Percentiles rank a stretch among this genome's conserved stretches.
These are phyloP conservation scores for Montipora capitata DNA, from an alignment of 92 coral and sea anemone genomes.

Conservation along the genomic window DNA sequence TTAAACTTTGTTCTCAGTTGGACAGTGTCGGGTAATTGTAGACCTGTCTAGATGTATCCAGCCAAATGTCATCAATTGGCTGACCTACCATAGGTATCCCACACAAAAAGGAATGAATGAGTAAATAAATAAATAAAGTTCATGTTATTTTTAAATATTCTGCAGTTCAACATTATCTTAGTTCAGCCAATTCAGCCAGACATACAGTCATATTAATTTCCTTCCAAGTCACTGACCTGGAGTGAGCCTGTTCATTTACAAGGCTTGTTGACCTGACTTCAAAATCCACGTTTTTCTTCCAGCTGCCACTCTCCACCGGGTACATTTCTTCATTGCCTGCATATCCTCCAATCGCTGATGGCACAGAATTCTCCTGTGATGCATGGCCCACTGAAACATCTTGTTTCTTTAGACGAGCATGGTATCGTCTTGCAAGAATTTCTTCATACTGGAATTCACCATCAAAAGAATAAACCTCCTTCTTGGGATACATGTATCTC, in stretches of 20 bases:
- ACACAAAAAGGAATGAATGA: too few relatives aligned
- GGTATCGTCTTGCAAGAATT: slow-evolving; percentile 81
- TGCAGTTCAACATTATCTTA: too few relatives aligned
- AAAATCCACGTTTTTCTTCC: slow-evolving; percentile 6
- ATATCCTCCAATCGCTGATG: neutral
- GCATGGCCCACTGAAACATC: neutral
- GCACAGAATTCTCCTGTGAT: neutral
- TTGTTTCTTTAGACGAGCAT: slow-evolving; percentile 50
- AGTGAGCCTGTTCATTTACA: slow-evolving; percentile 1
- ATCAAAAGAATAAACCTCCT: slow-evolving; percentile 86
- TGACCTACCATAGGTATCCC: too few relatives aligned
- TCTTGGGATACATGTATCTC: slow-evolving; percentile 88
- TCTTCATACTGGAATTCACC: slow-evolving; percentile 93
- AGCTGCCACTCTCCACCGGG: slow-evolving; percentile 57
- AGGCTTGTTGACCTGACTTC: neutral
- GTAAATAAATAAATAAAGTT: too few relatives aligned
- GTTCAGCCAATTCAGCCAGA: too few relatives aligned
- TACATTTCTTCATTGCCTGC: neutral
- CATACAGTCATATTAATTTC: neutral
- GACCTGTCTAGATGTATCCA: too few relatives aligned
- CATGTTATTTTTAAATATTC: too few relatives aligned
- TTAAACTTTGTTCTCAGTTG: too few relatives aligned
- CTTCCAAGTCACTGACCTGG: slow-evolving; percentile 1
- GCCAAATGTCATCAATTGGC: too few relatives aligned
- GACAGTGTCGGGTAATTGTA: too few relatives aligned